Conservation (phyloP, 2,113 vertebrate species). For the Hippocampus comes region DNA sequence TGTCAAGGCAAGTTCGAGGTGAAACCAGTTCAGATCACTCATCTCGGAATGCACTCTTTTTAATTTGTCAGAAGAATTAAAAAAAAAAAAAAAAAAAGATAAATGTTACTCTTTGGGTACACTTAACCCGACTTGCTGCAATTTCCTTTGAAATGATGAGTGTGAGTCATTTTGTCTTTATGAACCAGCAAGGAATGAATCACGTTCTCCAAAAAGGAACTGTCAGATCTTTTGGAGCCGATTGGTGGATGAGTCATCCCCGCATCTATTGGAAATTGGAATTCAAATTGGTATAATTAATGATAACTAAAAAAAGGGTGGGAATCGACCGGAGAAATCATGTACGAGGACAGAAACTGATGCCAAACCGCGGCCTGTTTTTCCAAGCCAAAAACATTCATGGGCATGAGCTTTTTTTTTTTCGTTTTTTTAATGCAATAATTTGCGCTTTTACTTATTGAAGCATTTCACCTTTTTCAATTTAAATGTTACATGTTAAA, state of each 20-base stretch:
- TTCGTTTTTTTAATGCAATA: too few species aligned
- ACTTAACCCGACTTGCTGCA: background rate
- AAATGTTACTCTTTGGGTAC: background rate
- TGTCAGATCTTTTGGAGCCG: background rate
- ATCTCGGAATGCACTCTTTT: background rate
- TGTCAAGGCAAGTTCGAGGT: background rate
- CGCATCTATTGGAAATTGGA: constrained; percentile 4
- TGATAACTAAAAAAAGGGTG: constrained; percentile 7
- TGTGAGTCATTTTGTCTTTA: background rate
- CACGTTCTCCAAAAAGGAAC: background rate
- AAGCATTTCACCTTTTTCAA: background rate
- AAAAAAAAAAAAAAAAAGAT: background rate
- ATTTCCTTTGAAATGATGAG: background rate
- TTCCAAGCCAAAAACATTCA: background rate
- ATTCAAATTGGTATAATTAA: background rate
- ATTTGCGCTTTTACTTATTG: background rate
- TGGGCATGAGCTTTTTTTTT: background rate
- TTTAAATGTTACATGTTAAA: background rate
- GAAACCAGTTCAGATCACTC: background rate
- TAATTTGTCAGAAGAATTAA: background rate
- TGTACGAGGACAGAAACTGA: background rate
- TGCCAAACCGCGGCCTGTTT: background rate
- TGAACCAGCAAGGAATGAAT: constrained; percentile 1
- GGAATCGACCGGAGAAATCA: background rate
- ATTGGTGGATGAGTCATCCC: background rate